A percentile compares a stretch with the other conserved stretches of the same genome.
Evolutionary conservation across 2,113 vertebrate species (phyloP).

Genomic region (Echinops telfairi): DNA sequence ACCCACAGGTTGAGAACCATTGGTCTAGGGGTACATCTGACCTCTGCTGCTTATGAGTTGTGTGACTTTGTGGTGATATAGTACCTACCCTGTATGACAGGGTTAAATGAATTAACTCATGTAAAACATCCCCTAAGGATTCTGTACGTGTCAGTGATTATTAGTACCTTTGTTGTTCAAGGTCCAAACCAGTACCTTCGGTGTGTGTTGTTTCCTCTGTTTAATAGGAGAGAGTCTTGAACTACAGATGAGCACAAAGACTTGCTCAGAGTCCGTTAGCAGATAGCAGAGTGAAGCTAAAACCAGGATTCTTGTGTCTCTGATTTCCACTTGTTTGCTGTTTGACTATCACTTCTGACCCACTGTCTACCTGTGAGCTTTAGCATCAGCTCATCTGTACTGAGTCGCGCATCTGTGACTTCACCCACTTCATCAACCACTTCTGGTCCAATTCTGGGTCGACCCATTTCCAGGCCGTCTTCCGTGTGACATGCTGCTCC

Average conservation of each 20-base stretch:
- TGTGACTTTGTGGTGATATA: neutral
- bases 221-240: neutral
- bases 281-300: neutral
- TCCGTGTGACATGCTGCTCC: neutral
- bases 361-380: neutral
- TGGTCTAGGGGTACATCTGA: neutral
- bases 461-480: neutral
- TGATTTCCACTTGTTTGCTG: neutral
- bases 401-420: neutral
- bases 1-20: no score
- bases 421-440: neutral
- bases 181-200: neutral
- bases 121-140: neutral
- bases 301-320: neutral
- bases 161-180: slow-evolving; percentile 31
- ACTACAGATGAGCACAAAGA: neutral
- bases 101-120: slow-evolving; percentile 7
- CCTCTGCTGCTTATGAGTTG: neutral
- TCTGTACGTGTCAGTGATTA: neutral
- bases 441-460: neutral
- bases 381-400: neutral
- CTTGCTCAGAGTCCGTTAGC: neutral
- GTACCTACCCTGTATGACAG: neutral
- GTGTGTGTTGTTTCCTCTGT: neutral
- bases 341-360: neutral